Conservation (phyloP, 2,113 vertebrate genomes). For the Daphoenositta chrysoptera region DNA sequence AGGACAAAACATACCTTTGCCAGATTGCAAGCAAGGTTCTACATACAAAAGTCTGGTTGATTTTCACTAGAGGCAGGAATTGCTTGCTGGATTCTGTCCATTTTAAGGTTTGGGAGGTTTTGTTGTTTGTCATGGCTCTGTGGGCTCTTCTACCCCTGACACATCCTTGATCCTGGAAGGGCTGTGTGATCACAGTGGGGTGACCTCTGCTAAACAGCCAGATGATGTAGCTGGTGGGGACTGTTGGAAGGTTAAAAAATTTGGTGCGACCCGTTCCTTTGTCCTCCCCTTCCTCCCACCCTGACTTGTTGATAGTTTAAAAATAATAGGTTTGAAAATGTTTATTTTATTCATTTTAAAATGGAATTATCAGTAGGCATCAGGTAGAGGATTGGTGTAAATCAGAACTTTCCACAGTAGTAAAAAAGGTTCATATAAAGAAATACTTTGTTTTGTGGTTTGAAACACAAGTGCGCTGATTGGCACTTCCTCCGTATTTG, state of each 20-base stretch:
- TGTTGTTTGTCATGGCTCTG: neutral
- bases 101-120: neutral
- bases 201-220: slow-evolving; percentile 43
- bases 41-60: neutral
- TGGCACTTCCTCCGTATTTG: neutral
- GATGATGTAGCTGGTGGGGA: neutral
- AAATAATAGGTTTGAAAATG: neutral
- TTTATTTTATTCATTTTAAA: neutral
- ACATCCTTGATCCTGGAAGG: neutral
- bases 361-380: neutral
- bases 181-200: slow-evolving; percentile 45
- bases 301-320: neutral
- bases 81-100: neutral
- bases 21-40: neutral
- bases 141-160: neutral
- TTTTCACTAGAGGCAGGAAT: neutral
- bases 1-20: neutral
- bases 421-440: neutral
- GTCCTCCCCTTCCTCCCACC: neutral
- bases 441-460: neutral
- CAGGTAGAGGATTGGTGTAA: neutral
- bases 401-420: neutral
- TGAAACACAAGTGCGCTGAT: neutral
- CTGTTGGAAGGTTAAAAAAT: neutral
- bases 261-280: neutral